Base-by-base conservation (phyloP, 2,797 vertebrate genomes). In the Jordanella pulchra region DNA sequence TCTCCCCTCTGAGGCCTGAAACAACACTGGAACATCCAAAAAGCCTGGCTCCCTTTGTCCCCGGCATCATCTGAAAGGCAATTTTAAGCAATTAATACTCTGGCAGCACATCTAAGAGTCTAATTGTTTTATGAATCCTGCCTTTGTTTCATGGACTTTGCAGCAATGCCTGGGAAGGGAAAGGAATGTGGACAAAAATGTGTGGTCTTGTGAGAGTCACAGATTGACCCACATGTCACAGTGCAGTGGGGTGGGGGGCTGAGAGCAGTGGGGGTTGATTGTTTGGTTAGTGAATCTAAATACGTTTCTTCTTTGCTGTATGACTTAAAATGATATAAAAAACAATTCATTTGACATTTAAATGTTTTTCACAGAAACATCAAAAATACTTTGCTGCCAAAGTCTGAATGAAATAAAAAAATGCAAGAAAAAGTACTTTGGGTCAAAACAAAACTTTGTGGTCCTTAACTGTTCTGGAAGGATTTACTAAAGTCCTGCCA, bases 21-120 rank as follows among this genome's bases (percentile, higher is more conserved):
- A 68, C 91, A 91, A 86, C 90, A 89, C 69, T 71, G 89, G 60
- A 93, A 83, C 58, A 86, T 88, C 89, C 92, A 83, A 51, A 87
- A 78, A 79, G 86, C 50, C 17, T 32, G 45, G 81, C 84, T 82
- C 67, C 85, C 73, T 51, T 80, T 75, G 72, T 82, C 44, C 77
- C 75, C 30, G 65, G 82, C 74, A 82, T 92, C 86, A 82, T 90
- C 94, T 95, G 89, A 85, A 93, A 92, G 67, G 35, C 76, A 89
- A 82, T 83, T 87, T 87, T 48, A 87, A 82, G 83, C 23, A 1
- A 87, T 92, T 79, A 88, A 80, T 70, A 73, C 78, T 77, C 84
- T 90, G 86, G 84, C 86, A 89, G 81, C 75, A 83, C 76, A 81
- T 87, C 80, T 69, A 81, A 83, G 76, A 35, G 69, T 15, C 54